Evolutionary conservation across 92 coral and sea anemone genomes (phyloP), one percentile per base, ranked within the genome.

Genomic region (Phenganax marumi): DNA sequence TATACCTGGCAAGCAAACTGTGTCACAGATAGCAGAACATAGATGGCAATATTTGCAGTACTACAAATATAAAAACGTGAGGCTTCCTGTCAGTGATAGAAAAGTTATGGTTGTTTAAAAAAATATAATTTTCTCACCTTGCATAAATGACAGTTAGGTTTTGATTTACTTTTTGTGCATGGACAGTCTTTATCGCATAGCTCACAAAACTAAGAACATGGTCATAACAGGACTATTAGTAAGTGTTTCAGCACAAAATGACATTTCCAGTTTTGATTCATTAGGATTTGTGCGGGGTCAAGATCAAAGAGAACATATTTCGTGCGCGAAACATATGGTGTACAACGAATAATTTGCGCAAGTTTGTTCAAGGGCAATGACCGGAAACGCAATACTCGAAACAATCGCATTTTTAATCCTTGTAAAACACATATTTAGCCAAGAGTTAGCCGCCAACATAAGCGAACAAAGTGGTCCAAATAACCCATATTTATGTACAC

Each of bases 121-220:
- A 58, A 18, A 46, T 22, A 21, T 13, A 57, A 11, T 25, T 18
- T 21, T 26, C 84, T 80, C 74, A 91, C 97, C 93, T 93, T 93
- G 91, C 97, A 93, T 79, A 93, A 84, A 56, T 93, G 91, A 77
- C 97, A 93, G 86, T 93, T 93, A 14, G 97, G 97, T 70, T 87
- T 91, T 51, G 75, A 78, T 82, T 86, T 88, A 81, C 93, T 91
- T 60, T 70, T 91, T 66, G 86, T 57, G 77, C 97, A 93, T 5
- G 97, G 97, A 22, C 97, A 93, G 73, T 93, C 97, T 76, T 81
- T 85, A 57, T 93, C 97, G 63, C 97, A 93, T 66, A 93, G 80
- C 51, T 85, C 82, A 69, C 97, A 93, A 61, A 93, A 93, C 97
- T 93, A 77, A 76, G 84, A 73, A 70, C 19, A 64, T 0, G 43